Percentiles rank a stretch among this genome's conserved stretches.
phyloP scores from a whole-genome alignment of 2,888 invertebrate species.

The Papilio demoleus region DNA sequence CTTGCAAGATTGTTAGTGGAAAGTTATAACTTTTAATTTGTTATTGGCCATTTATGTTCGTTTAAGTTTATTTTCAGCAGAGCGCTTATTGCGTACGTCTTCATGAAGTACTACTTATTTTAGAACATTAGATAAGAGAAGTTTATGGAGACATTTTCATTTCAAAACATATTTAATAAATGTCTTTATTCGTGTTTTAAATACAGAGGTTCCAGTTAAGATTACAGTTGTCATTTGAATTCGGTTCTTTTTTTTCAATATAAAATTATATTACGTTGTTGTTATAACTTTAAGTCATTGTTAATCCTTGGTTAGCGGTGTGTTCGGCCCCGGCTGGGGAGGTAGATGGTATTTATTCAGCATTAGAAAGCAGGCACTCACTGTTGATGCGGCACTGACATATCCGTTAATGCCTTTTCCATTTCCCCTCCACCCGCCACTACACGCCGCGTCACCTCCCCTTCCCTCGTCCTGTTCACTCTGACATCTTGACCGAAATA shows the following conservation, averaged over 20 bases:
- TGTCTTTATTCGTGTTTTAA: too few species aligned
- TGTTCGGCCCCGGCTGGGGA: conserved; percentile 60
- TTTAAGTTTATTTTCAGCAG: neutral
- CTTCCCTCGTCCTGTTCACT: conserved; percentile 51
- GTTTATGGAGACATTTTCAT: too few species aligned
- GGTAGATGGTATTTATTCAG: conserved; percentile 79
- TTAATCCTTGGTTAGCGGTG: conserved; percentile 52
- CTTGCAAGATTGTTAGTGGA: neutral
- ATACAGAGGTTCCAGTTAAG: neutral
- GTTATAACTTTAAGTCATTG: conserved; percentile 1
- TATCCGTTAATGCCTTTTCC: conserved; percentile 84
- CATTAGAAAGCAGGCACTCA: conserved; percentile 80
- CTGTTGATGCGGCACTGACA: conserved; percentile 80
- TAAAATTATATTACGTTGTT: too few species aligned
- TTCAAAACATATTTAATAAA: too few species aligned
- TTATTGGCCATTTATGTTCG: neutral
- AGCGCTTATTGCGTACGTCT: neutral
- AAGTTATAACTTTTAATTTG: conserved; percentile 2
- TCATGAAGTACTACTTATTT: neutral
- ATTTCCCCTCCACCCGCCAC: conserved; percentile 75
- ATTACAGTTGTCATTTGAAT: too few species aligned
- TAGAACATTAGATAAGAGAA: too few species aligned
- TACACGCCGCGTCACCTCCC: conserved; percentile 51
- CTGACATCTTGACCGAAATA: conserved; percentile 72
- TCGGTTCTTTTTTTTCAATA: neutral